These are phyloP conservation scores for Desmodus rotundus DNA, from an alignment of 2,113 vertebrate genomes.

Conservation along the genomic window DNA sequence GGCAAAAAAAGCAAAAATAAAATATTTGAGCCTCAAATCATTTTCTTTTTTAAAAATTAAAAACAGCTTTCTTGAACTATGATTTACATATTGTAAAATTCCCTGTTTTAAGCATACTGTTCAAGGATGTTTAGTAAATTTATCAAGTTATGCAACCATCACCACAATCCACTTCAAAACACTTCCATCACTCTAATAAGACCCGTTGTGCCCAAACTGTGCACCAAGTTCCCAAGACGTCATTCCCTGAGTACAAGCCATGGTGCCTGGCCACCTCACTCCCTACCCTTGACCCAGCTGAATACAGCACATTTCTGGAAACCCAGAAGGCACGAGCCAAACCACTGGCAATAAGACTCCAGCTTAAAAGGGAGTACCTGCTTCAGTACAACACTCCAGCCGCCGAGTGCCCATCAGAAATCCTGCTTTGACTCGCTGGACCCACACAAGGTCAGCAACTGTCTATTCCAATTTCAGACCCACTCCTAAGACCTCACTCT, in stretches of 20 bases:
- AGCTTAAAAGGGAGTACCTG: slow-evolving; percentile 88
- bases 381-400: slow-evolving; percentile 86
- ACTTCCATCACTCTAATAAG: not conserved
- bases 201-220: not conserved
- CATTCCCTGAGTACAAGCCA: slow-evolving; percentile 75
- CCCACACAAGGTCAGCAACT: slow-evolving; percentile 84
- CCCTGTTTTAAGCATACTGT: not conserved
- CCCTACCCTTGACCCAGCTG: slow-evolving; percentile 80
- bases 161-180: not conserved
- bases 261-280: slow-evolving; percentile 81
- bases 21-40: not conserved
- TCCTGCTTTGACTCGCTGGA: slow-evolving; percentile 89
- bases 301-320: slow-evolving; percentile 80
- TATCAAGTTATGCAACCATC: not conserved
- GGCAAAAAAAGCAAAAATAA: not conserved
- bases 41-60: not conserved
- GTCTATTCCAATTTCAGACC: slow-evolving; percentile 84
- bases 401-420: slow-evolving; percentile 84
- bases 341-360: slow-evolving; percentile 82
- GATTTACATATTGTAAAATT: not conserved
- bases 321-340: slow-evolving; percentile 78
- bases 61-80: not conserved
- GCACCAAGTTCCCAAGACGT: slow-evolving; percentile 78
- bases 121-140: not conserved
- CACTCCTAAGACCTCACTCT: slow-evolving; percentile 86